Evolutionary conservation across 2,888 invertebrate genomes (phyloP).

Genomic region (Heliconius aoede): DNA sequence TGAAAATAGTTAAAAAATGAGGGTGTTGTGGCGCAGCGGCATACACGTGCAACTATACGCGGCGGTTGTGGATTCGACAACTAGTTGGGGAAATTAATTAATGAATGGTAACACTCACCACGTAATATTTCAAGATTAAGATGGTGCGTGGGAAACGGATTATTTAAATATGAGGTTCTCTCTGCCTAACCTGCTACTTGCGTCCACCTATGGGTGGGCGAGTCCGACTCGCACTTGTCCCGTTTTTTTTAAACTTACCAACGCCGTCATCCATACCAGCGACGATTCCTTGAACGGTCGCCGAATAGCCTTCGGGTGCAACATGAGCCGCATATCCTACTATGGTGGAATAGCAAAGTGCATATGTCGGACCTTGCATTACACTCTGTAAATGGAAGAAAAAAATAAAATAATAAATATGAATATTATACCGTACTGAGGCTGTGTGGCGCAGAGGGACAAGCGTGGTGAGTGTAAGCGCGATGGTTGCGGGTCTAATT

Average conservation of each 20-base stretch:
- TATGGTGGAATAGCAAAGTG: conserved; percentile 92
- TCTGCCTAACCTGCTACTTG: no score
- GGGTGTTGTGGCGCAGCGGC: no score
- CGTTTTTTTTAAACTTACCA: conserved; percentile 79
- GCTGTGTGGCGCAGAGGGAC: background rate
- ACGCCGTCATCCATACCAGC: conserved; percentile 95
- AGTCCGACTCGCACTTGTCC: background rate
- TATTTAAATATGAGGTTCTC: no score
- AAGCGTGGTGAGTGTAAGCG: background rate
- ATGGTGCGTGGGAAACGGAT: no score
- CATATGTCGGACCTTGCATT: conserved; percentile 94
- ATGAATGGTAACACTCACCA: no score
- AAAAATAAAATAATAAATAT: background rate
- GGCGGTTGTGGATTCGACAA: no score
- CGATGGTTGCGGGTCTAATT: background rate
- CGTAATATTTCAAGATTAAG: no score
- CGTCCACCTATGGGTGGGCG: no score
- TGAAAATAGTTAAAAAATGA: conserved; percentile 5
- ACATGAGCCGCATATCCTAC: conserved; percentile 88
- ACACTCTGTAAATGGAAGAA: conserved; percentile 74
- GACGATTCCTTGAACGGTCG: conserved; percentile 93
- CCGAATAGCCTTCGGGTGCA: conserved; percentile 89
- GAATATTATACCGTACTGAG: background rate
- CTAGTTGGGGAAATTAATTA: no score
- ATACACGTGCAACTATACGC: background rate